Base-by-base conservation (phyloP, 92 coral and sea anemone species). In the Chrysogorgia sp. region DNA sequence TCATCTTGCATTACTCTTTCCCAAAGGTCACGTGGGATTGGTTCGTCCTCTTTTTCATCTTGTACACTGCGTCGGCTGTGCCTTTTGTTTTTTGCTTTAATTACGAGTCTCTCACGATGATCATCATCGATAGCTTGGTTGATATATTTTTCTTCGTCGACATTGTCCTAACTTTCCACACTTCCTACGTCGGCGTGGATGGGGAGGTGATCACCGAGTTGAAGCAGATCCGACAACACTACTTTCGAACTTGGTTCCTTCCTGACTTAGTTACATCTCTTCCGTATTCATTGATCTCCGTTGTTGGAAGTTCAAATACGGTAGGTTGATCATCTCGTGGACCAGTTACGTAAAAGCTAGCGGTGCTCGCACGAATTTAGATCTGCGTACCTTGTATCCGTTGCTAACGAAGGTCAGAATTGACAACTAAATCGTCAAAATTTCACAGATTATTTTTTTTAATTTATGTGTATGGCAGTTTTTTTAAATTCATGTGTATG, bases 1-100 rank as follows among this genome's bases (percentile, higher is more conserved):
- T 94, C 0, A 92, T 94, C 26, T 91, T 94, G 0, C 98, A 94
- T 75, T 94, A 94, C 88, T 87, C 85, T n/a, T 30, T 86, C 2
- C 82, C 85, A 74, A 94, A 91, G 77, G 85, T 92, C 2, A 66
- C 92, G 1, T 94, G 98, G 98, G 98, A 94, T 78, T 94, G 98
- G 98, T 34, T 92, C 9, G 88, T 94, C 10, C 50, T 94, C 2
- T 81, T 89, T 43, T 85, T 94, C 31, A 94, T 96, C 0, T 87
- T 94, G 52, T 94, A 94, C 88, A 94, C 98, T 0, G 92, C 96
- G 37, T 86, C 90, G 25, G 83, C 97, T 3, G 98, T 94, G 12
- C 98, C 98, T 0, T 94, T 94, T 71, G 83, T 90, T 2, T 91
- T 89, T 25, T 94, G 98, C 67, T 94, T 94, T 50, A 35, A 14